phyloP scores from a whole-genome alignment of 2,113 vertebrate genomes.

The Apteryx owenii region DNA sequence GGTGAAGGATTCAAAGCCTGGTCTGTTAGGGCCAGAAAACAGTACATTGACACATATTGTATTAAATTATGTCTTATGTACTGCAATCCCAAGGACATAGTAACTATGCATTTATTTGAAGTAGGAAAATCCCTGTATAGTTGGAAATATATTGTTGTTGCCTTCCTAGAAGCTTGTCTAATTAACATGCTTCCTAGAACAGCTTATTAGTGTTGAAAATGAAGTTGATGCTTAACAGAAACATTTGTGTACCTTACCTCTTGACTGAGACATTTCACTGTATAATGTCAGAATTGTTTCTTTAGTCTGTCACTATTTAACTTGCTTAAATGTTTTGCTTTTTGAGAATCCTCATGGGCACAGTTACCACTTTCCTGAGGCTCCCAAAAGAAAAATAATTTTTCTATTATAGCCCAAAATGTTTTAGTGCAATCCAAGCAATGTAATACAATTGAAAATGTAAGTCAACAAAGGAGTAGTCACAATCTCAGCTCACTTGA shows the following conservation, averaged over 20 bases:
- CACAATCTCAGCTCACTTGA: background rate
- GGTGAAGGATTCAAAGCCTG: background rate
- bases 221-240: slow-evolving; percentile 23
- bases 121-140: background rate
- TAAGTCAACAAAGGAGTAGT: background rate
- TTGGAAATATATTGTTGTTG: background rate
- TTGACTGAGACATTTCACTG: slow-evolving; percentile 25
- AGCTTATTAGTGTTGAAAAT: background rate
- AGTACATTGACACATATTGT: background rate
- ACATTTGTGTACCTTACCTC: background rate
- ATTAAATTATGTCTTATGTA: background rate
- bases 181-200: background rate
- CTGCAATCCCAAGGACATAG: background rate
- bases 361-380: background rate
- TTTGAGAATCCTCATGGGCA: background rate
- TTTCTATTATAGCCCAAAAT: background rate
- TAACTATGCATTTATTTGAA: background rate
- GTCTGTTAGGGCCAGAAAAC: background rate
- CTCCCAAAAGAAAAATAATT: background rate
- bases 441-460: background rate
- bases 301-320: slow-evolving; percentile 16
- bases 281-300: slow-evolving; percentile 41
- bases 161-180: background rate
- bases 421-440: background rate
- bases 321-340: background rate